Evolutionary conservation across 2,113 vertebrate genomes (phyloP).

Genomic region (Camelus bactrianus): DNA sequence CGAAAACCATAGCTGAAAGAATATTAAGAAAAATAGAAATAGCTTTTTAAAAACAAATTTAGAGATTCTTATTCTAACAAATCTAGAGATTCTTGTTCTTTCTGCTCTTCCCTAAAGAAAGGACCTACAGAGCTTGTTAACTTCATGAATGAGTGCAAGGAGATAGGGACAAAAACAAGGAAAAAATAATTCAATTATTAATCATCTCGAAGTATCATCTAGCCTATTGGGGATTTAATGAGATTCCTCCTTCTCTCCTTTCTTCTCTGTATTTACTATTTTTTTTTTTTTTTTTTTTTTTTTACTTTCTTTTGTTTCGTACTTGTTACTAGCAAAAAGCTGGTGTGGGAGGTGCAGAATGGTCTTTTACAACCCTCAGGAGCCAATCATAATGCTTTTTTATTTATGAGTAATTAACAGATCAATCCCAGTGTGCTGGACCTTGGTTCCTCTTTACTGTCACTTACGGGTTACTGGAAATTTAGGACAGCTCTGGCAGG

Average conservation of each 20-base stretch:
- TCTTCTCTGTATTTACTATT: not conserved
- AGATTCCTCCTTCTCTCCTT: not conserved
- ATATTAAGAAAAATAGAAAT: not conserved
- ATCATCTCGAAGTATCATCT: constrained; percentile 31
- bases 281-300: not conserved
- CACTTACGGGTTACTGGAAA: not conserved
- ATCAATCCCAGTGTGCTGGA: not conserved
- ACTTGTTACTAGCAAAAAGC: not conserved
- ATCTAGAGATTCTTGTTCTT: not conserved
- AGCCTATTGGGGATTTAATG: not conserved
- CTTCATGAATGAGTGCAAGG: constrained; percentile 15
- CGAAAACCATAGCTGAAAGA: not conserved
- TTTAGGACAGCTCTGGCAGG: not conserved
- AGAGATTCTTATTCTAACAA: not conserved
- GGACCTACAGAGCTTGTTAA: not conserved
- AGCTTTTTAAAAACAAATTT: not conserved
- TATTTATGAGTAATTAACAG: not conserved
- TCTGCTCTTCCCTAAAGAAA: not conserved
- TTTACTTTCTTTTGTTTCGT: not conserved
- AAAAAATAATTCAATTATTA: not conserved
- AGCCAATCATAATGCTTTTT: not conserved
- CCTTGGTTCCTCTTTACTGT: not conserved
- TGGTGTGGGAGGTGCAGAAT: not conserved
- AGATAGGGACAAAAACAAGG: not conserved
- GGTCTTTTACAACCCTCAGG: not conserved